phyloP scores from a whole-genome alignment of 2,797 vertebrate species.

The Neopelma chrysocephalum region DNA sequence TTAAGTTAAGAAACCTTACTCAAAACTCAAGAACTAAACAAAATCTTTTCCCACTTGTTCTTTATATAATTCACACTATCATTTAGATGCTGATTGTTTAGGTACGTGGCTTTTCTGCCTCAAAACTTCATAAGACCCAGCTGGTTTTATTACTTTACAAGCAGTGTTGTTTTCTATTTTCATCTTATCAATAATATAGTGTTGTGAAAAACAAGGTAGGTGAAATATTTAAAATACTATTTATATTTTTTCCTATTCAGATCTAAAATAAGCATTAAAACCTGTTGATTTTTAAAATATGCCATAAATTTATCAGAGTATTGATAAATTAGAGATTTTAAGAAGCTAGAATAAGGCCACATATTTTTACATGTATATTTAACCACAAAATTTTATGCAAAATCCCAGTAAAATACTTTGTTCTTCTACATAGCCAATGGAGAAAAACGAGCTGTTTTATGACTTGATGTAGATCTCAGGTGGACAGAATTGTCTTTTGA shows the following conservation, averaged over 20 bases:
- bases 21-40: not conserved
- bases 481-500: not conserved
- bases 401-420: not conserved
- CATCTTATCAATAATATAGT: not conserved
- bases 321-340: not conserved
- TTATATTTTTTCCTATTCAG: not conserved
- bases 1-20: not conserved
- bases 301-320: not conserved
- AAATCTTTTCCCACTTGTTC: not conserved
- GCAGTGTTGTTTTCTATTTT: not conserved
- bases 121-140: not conserved
- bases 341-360: not conserved
- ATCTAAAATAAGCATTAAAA: not conserved
- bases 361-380: not conserved
- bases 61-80: not conserved
- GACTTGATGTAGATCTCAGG: not conserved
- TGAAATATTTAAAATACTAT: not conserved
- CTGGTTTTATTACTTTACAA: not conserved
- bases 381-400: not conserved
- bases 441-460: not conserved
- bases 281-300: not conserved
- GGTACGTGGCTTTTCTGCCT: not conserved
- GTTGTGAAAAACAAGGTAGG: not conserved
- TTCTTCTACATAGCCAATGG: not conserved
- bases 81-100: not conserved